Evolutionary conservation across 2,797 vertebrate genomes (phyloP), one percentile per base, ranked within the genome.

Genomic region (Sparus aurata): DNA sequence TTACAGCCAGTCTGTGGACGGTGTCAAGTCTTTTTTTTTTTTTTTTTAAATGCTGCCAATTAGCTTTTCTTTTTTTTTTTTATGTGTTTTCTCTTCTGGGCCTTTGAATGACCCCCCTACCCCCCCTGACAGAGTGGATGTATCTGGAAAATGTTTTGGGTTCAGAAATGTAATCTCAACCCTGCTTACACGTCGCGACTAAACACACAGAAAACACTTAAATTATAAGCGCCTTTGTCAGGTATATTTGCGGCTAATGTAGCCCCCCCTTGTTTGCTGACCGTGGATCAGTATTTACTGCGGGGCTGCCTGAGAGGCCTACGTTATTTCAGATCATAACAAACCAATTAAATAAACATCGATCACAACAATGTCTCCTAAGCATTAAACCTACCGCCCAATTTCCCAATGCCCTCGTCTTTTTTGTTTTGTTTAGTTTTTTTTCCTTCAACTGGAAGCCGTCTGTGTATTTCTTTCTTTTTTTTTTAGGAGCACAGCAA

Each of bases 271-370:
- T 27, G 80, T 79, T 77, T 80, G 86, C 87, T 85, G 71, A 69
- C 72, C 82, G 85, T 82, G 77, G 81, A 75, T 87, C 30, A 6
- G 50, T 89, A 85, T 91, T 85, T 76, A 83, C 86, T 88, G 88
- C 88, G 69, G 84, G 88, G 86, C 84, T 88, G 80, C 75, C 74
- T 75, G 3, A 75, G 85, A 93, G 93, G 93, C 93, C 94, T 92
- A 63, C 46, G 70, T 45, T 80, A 57, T 87, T 81, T 79, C 79
- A 80, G 73, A 89, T 79, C 88, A 91, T 67, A 92, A 91, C 89
- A 89, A 90, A 85, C 86, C 89, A 85, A 91, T 92, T 87, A 86
- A 89, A 92, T 69, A 80, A 84, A 88, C 84, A 71, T 73, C 76
- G 87, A 83, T 80, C 59, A 73, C 73, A 82, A 84, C 84, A 87